A percentile compares a stretch with the other conserved stretches of the same genome.
Conservation (phyloP, 1,140 invertebrate species). For the Bombus waltoni region DNA sequence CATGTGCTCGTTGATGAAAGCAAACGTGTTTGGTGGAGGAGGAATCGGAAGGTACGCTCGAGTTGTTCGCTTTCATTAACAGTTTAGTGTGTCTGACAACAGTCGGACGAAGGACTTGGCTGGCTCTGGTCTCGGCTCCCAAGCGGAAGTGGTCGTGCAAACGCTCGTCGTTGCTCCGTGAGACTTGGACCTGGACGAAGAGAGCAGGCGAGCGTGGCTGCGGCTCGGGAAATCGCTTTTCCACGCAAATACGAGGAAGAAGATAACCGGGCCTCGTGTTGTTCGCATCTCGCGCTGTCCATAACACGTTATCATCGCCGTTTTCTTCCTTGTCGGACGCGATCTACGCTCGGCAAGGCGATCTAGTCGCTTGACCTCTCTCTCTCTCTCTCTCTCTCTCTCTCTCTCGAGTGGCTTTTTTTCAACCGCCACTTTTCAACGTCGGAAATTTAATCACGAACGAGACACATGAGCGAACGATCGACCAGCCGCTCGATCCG, state of each 20-base stretch:
- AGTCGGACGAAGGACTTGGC: slow-evolving; percentile 12
- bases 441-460: background rate
- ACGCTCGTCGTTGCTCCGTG: background rate
- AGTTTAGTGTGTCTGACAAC: slow-evolving; percentile 27
- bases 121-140: background rate
- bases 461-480: background rate
- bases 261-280: background rate
- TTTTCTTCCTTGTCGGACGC: too few relatives aligned
- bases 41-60: slow-evolving; percentile 19
- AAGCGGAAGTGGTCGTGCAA: background rate
- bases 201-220: too few relatives aligned
- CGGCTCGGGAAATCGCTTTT: background rate
- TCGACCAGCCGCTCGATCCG: background rate
- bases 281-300: background rate
- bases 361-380: background rate
- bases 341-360: background rate
- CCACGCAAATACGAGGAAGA: background rate
- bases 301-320: too few relatives aligned
- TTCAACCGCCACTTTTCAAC: background rate
- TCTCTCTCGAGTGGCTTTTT: background rate
- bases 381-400: too few relatives aligned
- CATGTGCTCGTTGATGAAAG: slow-evolving; percentile 18
- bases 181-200: too few relatives aligned
- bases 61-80: slow-evolving; percentile 16
- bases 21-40: slow-evolving; percentile 1